Conservation (phyloP, 2,113 vertebrate genomes). For the Gobiocypris rarus region DNA sequence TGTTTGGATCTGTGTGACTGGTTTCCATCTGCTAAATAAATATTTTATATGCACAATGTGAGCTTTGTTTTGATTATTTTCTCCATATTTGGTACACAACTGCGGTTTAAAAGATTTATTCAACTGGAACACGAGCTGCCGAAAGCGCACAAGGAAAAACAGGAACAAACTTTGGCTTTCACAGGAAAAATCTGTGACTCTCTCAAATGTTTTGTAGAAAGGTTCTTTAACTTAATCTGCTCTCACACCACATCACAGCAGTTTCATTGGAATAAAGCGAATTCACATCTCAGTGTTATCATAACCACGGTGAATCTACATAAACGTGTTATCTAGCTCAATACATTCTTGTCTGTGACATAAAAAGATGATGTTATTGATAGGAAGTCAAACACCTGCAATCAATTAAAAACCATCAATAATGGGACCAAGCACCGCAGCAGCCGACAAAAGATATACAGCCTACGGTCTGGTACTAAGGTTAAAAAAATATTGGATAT, state of each 20-base stretch:
- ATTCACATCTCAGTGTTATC: neutral
- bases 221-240: neutral
- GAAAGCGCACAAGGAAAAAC: slow-evolving; percentile 28
- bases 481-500: no score
- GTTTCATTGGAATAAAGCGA: neutral
- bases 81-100: neutral
- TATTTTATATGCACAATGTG: slow-evolving; percentile 57
- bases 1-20: slow-evolving; percentile 54
- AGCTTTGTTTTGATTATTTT: neutral
- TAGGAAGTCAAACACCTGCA: neutral
- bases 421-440: neutral
- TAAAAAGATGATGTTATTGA: no score
- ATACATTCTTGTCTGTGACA: no score
- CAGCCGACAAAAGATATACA: neutral
- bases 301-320: neutral
- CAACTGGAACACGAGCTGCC: slow-evolving; percentile 40
- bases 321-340: neutral
- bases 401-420: neutral
- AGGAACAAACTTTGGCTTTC: slow-evolving; percentile 23
- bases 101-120: slow-evolving; percentile 41
- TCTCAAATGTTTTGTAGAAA: neutral
- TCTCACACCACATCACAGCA: neutral
- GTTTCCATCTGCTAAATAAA: slow-evolving; percentile 64
- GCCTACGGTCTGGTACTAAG: neutral
- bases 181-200: neutral